phyloP scores from a whole-genome alignment of 2,113 vertebrate species.

The Garra rufa region DNA sequence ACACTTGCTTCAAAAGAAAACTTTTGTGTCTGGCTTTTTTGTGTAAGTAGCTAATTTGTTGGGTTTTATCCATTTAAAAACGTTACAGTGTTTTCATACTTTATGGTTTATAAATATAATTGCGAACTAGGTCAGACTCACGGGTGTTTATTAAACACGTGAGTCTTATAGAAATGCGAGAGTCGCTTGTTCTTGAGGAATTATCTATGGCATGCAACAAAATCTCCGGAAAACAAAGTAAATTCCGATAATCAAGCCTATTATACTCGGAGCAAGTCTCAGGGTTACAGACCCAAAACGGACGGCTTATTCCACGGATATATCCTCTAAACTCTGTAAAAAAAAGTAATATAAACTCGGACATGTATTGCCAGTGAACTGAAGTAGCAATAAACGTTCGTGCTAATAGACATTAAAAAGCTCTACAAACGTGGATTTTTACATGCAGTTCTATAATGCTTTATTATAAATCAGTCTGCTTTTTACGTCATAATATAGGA shows the following conservation, averaged over 20 bases:
- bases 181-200: background rate
- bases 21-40: slow-evolving; percentile 35
- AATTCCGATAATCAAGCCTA: slow-evolving; percentile 8
- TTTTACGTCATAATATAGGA: background rate
- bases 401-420: background rate
- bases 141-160: slow-evolving; percentile 31
- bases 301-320: background rate
- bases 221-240: slow-evolving; percentile 8
- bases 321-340: background rate
- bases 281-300: background rate
- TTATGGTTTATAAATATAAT: background rate
- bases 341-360: background rate
- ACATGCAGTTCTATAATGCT: background rate
- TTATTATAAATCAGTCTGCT: background rate
- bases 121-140: slow-evolving; percentile 6
- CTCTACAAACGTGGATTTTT: background rate
- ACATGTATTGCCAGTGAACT: background rate
- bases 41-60: background rate
- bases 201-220: background rate
- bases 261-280: background rate
- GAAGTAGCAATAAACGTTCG: background rate
- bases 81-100: background rate
- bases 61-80: background rate
- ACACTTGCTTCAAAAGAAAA: slow-evolving; percentile 47
- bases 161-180: slow-evolving; percentile 5